Base-by-base conservation (phyloP, 1,140 invertebrate species). In the Pseudomyrmex sp. region DNA sequence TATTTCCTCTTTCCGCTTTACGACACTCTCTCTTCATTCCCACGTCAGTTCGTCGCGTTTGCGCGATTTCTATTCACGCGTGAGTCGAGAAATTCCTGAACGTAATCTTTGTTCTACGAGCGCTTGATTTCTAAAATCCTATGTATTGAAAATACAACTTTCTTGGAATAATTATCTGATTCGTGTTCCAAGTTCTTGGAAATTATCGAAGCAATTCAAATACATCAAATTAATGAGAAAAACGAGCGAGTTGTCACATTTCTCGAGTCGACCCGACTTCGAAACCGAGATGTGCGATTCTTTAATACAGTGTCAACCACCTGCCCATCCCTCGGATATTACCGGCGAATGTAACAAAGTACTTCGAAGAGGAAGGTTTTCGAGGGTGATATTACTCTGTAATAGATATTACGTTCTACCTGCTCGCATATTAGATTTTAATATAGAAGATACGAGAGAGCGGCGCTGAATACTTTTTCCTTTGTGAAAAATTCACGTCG, bases 341-440 rank as follows among this genome's bases (percentile, higher is more conserved):
- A 87, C 77, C 75, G 83, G 73, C 82, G 87, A 90, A 90, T 90
- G 83, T 88, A 84, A 90, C 85, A 89, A 87, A 90, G 89, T 87
- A 87, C 76, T 35, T 88, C 85, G 69, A 80, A 80, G 76, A 61
- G 83, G 75, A 89, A 90, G 85, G 85, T 85, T 91, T 89, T 89
- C 82, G 70, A 90, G 85, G 75, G 75, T 83, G 80, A 90, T 89
- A 91, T 90, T 91, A 90, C 85, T 75, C 84, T 83, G 79, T 91
- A 91, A 91, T 90, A 91, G 85, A 90, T 89, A 90, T 90, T 91
- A 91, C 87, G 69, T 75, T 88, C 69, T 85, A 77, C 87, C 82
- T 88, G 87, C 87, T 90, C 85, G 83, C 84, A 89, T 90, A 91
- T 90, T 90, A 90, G 83, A 89, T 88, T 90, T 90, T 89, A 90